Evolutionary conservation across 2,797 vertebrate genomes (phyloP).

Genomic region (Holocentrus rufus): DNA sequence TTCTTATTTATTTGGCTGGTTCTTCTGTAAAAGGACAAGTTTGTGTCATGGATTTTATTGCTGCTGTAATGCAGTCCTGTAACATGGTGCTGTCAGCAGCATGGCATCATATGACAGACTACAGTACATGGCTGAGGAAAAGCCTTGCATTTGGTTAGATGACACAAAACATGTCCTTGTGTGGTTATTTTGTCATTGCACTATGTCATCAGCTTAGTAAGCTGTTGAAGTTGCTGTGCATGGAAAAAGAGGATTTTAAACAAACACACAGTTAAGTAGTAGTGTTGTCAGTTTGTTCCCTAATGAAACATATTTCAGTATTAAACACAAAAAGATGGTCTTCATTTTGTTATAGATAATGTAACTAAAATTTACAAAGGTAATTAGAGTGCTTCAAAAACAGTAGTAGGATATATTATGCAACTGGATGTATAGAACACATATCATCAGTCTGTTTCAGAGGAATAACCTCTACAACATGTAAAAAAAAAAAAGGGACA

Average conservation of each 20-base stretch:
- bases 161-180: constrained; percentile 2
- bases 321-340: too few species aligned
- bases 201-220: constrained; percentile 26
- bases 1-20: constrained; percentile 30
- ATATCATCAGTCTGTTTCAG: not conserved
- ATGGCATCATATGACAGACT: constrained; percentile 9
- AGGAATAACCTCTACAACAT: too few species aligned
- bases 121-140: constrained; percentile 11
- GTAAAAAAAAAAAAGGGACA: not conserved
- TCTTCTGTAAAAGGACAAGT: constrained; percentile 1
- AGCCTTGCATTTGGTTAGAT: not conserved
- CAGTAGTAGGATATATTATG: too few species aligned
- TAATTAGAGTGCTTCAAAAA: too few species aligned
- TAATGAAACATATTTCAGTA: too few species aligned
- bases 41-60: constrained; percentile 38
- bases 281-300: not conserved
- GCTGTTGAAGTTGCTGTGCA: not conserved
- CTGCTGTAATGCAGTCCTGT: constrained; percentile 13
- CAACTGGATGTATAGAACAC: too few species aligned
- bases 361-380: too few species aligned
- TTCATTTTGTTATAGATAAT: too few species aligned
- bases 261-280: too few species aligned
- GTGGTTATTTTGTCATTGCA: constrained; percentile 6
- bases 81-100: too few species aligned
- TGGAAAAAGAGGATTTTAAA: not conserved